A percentile compares a stretch with the other conserved stretches of the same genome.
Conservation (phyloP, 2,113 vertebrate species). For the Tiliqua scincoides region DNA sequence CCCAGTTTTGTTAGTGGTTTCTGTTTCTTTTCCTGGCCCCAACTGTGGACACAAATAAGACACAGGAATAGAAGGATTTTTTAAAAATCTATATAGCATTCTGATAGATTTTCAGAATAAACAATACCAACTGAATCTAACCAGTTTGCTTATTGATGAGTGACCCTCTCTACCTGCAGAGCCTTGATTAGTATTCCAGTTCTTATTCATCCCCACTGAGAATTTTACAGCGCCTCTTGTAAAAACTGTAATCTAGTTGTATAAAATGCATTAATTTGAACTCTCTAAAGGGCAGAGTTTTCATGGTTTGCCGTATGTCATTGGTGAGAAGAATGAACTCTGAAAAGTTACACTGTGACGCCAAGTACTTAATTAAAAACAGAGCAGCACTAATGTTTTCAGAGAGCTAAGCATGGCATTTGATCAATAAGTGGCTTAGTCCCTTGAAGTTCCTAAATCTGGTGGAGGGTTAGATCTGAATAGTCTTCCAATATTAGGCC, state of each 20-base stretch:
- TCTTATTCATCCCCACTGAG: background rate
- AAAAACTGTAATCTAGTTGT: accelerated
- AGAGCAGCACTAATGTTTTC: background rate
- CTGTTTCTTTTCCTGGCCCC: background rate
- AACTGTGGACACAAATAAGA: background rate
- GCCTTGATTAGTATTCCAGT: slow-evolving; percentile 30
- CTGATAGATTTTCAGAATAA: background rate
- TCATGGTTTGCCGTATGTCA: background rate
- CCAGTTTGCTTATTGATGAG: background rate
- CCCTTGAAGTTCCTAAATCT: background rate
- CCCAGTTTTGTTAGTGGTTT: background rate
- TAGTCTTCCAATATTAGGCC: background rate
- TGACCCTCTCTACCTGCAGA: background rate
- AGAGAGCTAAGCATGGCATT: background rate
- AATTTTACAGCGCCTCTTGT: background rate
- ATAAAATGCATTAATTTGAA: background rate
- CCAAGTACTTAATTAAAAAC: slow-evolving; percentile 14
- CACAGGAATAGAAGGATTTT: too few relatives aligned
- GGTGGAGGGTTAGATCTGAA: background rate
- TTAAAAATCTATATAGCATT: slow-evolving; percentile 4
- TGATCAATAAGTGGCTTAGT: background rate
- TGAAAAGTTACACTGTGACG: background rate
- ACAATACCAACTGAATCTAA: slow-evolving; percentile 23
- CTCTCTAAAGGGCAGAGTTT: background rate
- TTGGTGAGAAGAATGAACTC: background rate